Evolutionary conservation across 23 tunicate species (phyloP), one percentile per base, ranked within the genome.

Genomic region (Trididemnum nubilum): DNA sequence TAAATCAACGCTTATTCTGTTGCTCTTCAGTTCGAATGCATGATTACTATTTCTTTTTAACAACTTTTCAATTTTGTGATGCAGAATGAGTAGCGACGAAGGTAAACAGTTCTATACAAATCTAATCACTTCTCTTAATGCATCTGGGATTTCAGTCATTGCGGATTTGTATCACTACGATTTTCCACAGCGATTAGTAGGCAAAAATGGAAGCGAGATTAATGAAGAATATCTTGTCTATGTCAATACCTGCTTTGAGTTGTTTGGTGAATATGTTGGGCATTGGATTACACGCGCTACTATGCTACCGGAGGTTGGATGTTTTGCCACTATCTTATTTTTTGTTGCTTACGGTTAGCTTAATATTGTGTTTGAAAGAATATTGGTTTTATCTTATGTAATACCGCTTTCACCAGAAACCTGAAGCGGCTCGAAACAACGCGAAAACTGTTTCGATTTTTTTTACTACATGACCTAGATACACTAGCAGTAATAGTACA

Each of bases 91-190:
- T 25, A 33, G 19, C 39, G 60, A 21, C 2, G 59, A 31, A 31
- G 74, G 74, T 9, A 9, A 67, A 18, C 36, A 58, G 40, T 82
- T 84, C 64, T 91, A 91, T 73, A 51, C 36, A 51, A 49, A 63
- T 59, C 60, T 91, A 33, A 81, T 91, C 32, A 33, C 64, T 0
- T 58, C 34, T 21, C 85, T 91, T 12, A 69, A 82, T 5, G 25
- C 12, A 75, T 35, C 30, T 31, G 86, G 87, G 0, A 82, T 82
- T 35, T 29, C 82, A 36, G 75, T 91, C 12, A 84, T 91, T 0
- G 97, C 87, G 22, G 91, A 86, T 30, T 76, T 91, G 61, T 91
- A 91, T 35, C 87, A 91, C 64, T 85, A 82, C 59, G 97, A 91
- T 51, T 24, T 91, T 18, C 91, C 90, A 60, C 60, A 82, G 31